phyloP scores from a whole-genome alignment of 2,797 vertebrate genomes.

The Moxostoma hubbsi region DNA sequence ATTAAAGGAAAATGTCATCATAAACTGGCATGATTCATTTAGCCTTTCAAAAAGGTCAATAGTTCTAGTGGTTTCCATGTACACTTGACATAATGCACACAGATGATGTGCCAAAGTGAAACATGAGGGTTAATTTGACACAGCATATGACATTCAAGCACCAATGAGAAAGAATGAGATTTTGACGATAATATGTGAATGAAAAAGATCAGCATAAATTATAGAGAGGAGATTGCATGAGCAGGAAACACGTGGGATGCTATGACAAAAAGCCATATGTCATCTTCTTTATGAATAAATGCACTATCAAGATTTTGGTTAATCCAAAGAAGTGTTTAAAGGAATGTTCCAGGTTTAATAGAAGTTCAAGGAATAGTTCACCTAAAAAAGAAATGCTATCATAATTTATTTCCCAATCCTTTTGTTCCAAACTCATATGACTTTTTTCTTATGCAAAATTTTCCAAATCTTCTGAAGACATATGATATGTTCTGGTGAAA shows the following conservation, averaged over 20 bases:
- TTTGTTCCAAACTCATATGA: no score
- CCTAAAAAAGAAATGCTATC: no score
- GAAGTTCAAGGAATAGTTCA: background rate
- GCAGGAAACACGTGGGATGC: background rate
- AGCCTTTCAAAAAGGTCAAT: constrained; percentile 23
- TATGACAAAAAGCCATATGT: background rate
- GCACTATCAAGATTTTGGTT: background rate
- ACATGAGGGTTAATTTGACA: constrained; percentile 1
- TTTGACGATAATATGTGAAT: constrained; percentile 32
- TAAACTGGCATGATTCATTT: constrained; percentile 33
- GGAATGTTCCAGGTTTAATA: background rate
- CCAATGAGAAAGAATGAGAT: constrained; percentile 9
- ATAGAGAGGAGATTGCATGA: constrained; percentile 1
- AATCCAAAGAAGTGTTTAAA: background rate
- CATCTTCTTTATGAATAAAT: background rate
- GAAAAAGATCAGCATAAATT: constrained; percentile 28
- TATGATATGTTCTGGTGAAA: no score
- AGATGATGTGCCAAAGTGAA: constrained; percentile 27
- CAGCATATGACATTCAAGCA: background rate
- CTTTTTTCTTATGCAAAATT: no score
- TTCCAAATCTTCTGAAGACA: no score
- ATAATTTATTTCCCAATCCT: no score
- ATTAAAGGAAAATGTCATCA: constrained; percentile 17
- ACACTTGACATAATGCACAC: constrained; percentile 16
- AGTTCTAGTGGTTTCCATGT: constrained; percentile 21